Conservation (phyloP, 2,797 vertebrate genomes). For the Sebastiscus tertius region DNA sequence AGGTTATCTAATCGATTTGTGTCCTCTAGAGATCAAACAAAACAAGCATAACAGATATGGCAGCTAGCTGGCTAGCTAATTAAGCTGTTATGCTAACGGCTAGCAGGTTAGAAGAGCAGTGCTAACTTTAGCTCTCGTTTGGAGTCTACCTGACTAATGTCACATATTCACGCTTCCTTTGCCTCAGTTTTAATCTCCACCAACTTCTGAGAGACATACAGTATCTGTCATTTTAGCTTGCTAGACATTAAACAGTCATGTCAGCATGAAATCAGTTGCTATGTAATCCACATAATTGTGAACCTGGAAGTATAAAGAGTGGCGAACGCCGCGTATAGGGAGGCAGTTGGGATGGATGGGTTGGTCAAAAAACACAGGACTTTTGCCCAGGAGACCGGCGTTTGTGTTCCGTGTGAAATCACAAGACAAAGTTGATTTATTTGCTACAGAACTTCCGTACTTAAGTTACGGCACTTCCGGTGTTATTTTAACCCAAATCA, state of each 20-base stretch:
- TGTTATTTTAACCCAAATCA: too few species aligned
- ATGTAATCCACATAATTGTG: too few species aligned
- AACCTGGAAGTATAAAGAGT: too few species aligned
- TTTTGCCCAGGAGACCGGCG: too few species aligned
- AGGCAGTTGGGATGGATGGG: too few species aligned
- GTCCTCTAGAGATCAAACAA: not conserved
- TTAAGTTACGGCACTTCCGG: too few species aligned
- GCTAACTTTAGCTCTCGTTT: not conserved
- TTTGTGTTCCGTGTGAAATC: too few species aligned
- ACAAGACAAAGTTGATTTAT: too few species aligned
- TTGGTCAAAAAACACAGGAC: too few species aligned
- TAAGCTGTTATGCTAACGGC: not conserved
- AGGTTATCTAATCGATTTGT: not conserved
- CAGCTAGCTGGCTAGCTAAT: too few species aligned
- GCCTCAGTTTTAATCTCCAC: not conserved
- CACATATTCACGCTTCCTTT: not conserved
- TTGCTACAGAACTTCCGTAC: accelerated
- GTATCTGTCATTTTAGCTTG: not conserved
- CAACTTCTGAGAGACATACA: not conserved
- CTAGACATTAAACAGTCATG: too few species aligned
- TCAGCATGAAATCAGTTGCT: too few species aligned
- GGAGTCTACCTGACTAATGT: not conserved
- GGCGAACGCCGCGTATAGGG: accelerated
- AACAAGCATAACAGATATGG: not conserved
- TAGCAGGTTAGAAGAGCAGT: not conserved